Percentiles rank a stretch among this genome's conserved stretches.
These are phyloP conservation scores for Bolinopsis microptera DNA, from an alignment of 37 sponge, comb jelly and placozoan species.

Conservation along the genomic window DNA sequence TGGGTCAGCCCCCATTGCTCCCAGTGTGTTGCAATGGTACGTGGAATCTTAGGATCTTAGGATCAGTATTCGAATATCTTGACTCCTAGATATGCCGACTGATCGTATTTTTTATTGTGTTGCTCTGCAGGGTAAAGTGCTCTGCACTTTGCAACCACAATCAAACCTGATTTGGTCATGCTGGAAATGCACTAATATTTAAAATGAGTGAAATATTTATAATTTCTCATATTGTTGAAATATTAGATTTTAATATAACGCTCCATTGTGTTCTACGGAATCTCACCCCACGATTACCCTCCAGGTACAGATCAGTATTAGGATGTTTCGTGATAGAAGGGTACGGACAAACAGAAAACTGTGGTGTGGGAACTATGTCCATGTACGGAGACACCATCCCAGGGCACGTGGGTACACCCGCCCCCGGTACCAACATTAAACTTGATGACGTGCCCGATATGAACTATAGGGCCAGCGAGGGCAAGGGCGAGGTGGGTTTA, in stretches of 20 bases:
- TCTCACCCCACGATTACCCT: background rate
- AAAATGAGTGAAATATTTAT: no score
- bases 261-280: background rate
- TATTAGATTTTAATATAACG: no score
- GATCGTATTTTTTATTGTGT: constrained; percentile 72
- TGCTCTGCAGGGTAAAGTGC: constrained; percentile 79
- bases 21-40: constrained; percentile 66
- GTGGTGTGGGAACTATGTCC: constrained; percentile 77
- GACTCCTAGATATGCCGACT: no score
- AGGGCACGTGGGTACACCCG: constrained; percentile 89
- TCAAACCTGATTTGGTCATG: no score
- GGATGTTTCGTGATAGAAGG: constrained; percentile 81
- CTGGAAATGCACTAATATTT: no score
- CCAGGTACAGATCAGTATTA: constrained; percentile 16
- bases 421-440: constrained; percentile 77
- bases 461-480: constrained; percentile 84
- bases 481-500: constrained; percentile 83
- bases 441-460: constrained; percentile 90
- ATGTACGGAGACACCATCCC: constrained; percentile 70
- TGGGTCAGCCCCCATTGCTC: constrained; percentile 92
- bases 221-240: no score
- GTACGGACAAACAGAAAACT: constrained; percentile 96
- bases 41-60: no score
- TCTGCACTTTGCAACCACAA: no score
- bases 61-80: no score